Conservation (phyloP, 2,113 vertebrate genomes). For the Pelecanus crispus region DNA sequence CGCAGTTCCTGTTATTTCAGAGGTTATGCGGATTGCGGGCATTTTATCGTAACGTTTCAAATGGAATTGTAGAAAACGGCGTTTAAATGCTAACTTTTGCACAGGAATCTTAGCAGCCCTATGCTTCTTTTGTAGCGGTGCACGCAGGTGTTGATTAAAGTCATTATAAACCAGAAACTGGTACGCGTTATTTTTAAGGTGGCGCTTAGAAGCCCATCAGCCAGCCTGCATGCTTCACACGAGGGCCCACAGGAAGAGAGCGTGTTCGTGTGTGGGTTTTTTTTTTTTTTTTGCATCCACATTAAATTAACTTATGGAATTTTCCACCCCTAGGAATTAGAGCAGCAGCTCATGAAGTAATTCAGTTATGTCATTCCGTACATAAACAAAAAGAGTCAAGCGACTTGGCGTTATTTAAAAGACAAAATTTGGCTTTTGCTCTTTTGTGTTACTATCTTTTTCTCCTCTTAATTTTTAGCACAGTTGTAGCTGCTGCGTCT, state of each 20-base stretch:
- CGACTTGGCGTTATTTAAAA: constrained; percentile 52
- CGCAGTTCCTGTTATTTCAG: background rate
- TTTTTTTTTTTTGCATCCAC: constrained; percentile 53
- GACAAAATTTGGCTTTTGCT: constrained; percentile 1
- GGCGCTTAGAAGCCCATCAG: background rate
- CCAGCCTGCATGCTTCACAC: background rate
- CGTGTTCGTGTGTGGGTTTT: constrained; percentile 7
- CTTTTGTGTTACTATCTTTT: background rate
- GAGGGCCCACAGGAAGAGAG: constrained; percentile 48
- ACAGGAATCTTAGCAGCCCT: accelerated
- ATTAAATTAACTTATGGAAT: constrained; percentile 70
- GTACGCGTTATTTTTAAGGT: background rate
- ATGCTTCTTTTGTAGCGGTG: background rate
- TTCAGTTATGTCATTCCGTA: constrained; percentile 58
- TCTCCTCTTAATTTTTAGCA: background rate
- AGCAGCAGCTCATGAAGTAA: constrained; percentile 71
- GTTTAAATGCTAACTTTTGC: background rate
- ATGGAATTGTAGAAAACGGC: background rate
- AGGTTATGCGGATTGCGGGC: background rate
- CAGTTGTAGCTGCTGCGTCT: background rate
- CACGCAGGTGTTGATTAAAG: background rate
- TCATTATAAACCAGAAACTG: background rate
- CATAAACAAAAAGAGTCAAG: constrained; percentile 51
- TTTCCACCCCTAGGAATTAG: constrained; percentile 69
- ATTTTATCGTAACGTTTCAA: accelerated